Evolutionary conservation across 2,888 invertebrate species (phyloP), one percentile per base, ranked within the genome.

Genomic region (Drosophila birchii): DNA sequence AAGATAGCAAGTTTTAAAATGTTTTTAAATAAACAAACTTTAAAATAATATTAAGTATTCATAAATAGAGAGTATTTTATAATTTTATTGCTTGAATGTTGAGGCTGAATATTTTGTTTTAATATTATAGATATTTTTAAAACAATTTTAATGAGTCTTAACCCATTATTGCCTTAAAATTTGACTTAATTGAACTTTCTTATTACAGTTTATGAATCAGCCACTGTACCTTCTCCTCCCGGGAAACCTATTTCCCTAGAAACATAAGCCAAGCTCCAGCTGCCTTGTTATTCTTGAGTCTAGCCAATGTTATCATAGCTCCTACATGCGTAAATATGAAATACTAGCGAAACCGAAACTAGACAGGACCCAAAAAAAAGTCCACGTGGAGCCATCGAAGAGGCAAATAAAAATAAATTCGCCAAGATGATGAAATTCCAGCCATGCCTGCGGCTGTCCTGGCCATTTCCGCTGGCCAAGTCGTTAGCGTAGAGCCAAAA

Each of bases 401-500:
- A 47, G 12, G 23, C 18, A 56, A 45, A 18, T 57, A 62, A 53
- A 68, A 55, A 54, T 36, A 57, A 18, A 59, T 57, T 39, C 60
- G 44, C 70, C 66, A 75, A 71, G 60, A 81, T 73, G 76, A 81
- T 72, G 72, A 84, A 83, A 86, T 84, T 84, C 76, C 64, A 70
- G 64, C 34, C 59, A 78, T 82, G 81, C 81, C 83, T 75, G 14
- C 9, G 71, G 78, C 63, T 38, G 61, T 74, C 54, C 51, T 11
- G 14, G 39, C 36, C 63, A 47, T 44, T 63, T 55, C 36, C 53
- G 58, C 61, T 59, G 63, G 55, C 55, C 57, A 57, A 43, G 36
- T 61, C 67, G 49, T 69, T 73, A 36, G 60, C 70, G 62, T 63
- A 69, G 67, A 53, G 58, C 66, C 56, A 36, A 68, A 75, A 86